Conservation (phyloP, 92 coral and sea anemone genomes). For the Pocillopora grandis region DNA sequence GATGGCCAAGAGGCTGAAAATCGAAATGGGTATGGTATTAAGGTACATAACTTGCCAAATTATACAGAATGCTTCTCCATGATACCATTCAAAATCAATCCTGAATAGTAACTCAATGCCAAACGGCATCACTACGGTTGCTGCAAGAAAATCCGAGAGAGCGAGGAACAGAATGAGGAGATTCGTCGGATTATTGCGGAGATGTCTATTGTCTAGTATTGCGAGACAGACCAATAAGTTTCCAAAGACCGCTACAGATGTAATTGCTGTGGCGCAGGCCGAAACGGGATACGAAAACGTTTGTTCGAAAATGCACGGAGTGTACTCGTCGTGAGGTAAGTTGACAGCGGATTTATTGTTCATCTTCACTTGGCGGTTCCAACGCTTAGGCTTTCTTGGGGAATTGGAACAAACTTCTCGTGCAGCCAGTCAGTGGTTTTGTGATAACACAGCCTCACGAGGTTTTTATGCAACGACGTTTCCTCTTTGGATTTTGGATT, state of each 20-base stretch:
- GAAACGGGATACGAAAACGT: constrained; percentile 21
- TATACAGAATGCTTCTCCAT: constrained; percentile 61
- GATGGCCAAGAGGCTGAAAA: constrained; percentile 65
- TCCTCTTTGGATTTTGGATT: no score
- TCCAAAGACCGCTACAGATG: constrained; percentile 36
- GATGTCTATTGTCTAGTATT: constrained; percentile 36
- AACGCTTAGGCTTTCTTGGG: no score
- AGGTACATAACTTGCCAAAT: constrained; percentile 61
- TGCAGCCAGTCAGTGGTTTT: no score
- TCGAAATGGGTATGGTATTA: constrained; percentile 65
- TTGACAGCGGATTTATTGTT: constrained; percentile 8
- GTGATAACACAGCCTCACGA: no score
- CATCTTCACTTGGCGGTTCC: neutral
- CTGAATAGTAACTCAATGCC: constrained; percentile 64
- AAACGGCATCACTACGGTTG: constrained; percentile 48
- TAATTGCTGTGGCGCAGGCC: constrained; percentile 9
- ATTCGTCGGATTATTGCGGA: constrained; percentile 57
- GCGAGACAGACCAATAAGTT: constrained; percentile 60
- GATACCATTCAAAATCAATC: constrained; percentile 55
- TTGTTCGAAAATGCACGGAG: neutral
- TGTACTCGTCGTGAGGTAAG: neutral
- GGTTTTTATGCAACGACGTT: no score
- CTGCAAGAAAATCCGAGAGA: constrained; percentile 54
- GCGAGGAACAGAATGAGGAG: constrained; percentile 57
- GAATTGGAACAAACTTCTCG: no score